A percentile compares a stretch with the other conserved stretches of the same genome.
These are phyloP conservation scores for Osmerus eperlanus DNA, from an alignment of 2,113 vertebrate genomes.

Conservation along the genomic window DNA sequence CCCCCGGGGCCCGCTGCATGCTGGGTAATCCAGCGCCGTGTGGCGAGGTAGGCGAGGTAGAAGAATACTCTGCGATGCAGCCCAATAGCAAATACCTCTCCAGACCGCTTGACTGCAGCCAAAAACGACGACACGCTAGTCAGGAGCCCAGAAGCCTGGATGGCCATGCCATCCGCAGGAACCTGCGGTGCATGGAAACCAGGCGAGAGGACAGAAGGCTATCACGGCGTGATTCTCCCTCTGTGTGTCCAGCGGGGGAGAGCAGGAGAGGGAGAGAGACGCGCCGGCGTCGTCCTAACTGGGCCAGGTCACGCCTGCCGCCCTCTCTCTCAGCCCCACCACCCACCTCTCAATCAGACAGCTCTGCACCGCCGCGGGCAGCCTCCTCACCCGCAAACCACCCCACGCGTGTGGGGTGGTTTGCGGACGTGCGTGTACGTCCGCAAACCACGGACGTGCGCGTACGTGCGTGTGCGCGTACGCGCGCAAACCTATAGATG, in stretches of 20 bases:
- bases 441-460: no score
- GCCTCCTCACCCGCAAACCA: constrained; percentile 9
- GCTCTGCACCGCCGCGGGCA: constrained; percentile 13
- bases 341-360: constrained; percentile 36
- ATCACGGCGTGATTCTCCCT: no score
- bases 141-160: no score
- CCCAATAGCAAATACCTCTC: background rate
- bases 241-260: no score
- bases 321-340: background rate
- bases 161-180: no score
- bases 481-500: background rate
- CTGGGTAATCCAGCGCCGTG: constrained; percentile 47
- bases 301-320: no score
- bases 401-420: constrained; percentile 8
- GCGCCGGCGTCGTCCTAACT: no score
- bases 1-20: constrained; percentile 43
- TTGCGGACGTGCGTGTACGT: no score
- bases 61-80: background rate
- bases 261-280: no score
- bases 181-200: no score
- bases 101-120: background rate
- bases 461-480: background rate
- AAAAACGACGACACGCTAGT: background rate
- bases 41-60: constrained; percentile 26
- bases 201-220: no score